Conservation (phyloP, 2,797 vertebrate genomes). For the Paramormyrops hopkinsi region DNA sequence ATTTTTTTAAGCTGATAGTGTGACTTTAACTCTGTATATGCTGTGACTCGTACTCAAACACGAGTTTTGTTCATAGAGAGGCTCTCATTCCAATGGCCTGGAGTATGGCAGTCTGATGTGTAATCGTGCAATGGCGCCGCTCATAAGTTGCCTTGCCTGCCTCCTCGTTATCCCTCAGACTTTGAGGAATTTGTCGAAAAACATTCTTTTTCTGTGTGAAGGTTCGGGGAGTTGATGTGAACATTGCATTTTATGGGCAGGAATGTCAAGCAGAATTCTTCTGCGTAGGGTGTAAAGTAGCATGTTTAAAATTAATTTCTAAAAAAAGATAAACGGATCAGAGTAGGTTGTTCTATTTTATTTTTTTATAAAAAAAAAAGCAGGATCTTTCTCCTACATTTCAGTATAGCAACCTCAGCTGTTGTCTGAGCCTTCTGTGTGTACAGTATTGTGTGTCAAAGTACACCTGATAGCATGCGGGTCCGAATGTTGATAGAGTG, state of each 20-base stretch:
- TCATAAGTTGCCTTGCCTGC: not conserved
- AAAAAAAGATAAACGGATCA: not conserved
- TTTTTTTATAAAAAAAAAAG: not conserved
- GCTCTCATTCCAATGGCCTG: not conserved
- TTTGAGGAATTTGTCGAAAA: not conserved
- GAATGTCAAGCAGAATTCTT: not conserved
- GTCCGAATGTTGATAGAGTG: not conserved
- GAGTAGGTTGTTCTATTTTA: not conserved
- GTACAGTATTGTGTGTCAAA: not conserved
- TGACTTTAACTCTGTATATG: not conserved
- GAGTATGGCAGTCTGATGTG: not conserved
- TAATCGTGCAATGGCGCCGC: not conserved
- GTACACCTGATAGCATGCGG: not conserved
- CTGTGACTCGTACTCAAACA: not conserved
- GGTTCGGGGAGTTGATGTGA: not conserved
- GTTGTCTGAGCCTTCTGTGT: not conserved
- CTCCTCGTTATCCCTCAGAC: not conserved
- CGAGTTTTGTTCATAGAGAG: not conserved
- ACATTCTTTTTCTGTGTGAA: not conserved
- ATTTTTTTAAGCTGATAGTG: not conserved
- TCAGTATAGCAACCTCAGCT: not conserved
- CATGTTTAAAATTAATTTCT: not conserved
- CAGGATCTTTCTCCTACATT: not conserved
- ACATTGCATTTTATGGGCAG: not conserved
- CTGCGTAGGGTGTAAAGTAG: not conserved